phyloP scores from a whole-genome alignment of 92 coral and sea anemone species.

The Zoanthus gigantus region DNA sequence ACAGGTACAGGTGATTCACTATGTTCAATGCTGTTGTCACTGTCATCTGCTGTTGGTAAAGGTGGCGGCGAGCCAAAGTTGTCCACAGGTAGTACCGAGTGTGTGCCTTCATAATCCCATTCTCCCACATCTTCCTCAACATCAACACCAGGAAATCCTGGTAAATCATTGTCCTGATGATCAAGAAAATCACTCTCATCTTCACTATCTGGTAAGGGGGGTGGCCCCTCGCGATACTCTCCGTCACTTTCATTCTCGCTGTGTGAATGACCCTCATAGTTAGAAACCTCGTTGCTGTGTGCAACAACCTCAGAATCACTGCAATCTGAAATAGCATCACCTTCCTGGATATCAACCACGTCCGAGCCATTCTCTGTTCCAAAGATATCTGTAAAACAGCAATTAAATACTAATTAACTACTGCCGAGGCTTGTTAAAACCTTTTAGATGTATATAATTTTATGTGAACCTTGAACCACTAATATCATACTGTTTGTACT shows the following conservation, averaged over 20 bases:
- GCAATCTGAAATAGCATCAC: conserved; percentile 86
- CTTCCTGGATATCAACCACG: conserved; percentile 84
- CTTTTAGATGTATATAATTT: no score
- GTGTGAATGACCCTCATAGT: conserved; percentile 65
- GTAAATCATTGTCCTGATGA: conserved; percentile 46
- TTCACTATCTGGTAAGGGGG: conserved; percentile 79
- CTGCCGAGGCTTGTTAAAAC: not conserved
- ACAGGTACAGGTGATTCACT: conserved; percentile 15
- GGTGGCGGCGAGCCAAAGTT: conserved; percentile 28
- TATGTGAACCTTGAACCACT: not conserved
- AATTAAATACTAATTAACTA: not conserved
- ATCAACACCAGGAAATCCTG: conserved; percentile 28
- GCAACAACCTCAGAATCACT: conserved; percentile 93
- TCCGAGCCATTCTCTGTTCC: conserved; percentile 72
- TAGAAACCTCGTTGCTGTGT: conserved; percentile 75
- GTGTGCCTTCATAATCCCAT: conserved; percentile 39
- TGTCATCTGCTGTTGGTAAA: conserved; percentile 36
- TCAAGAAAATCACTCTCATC: conserved; percentile 66
- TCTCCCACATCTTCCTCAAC: conserved; percentile 29
- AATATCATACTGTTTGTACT: not conserved
- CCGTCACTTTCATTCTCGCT: conserved; percentile 69
- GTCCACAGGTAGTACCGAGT: not conserved
- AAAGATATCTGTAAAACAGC: conserved; percentile 81
- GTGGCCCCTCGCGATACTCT: conserved; percentile 73
- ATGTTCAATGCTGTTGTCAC: conserved; percentile 13